A percentile compares a stretch with the other conserved stretches of the same genome.
Evolutionary conservation across 2,888 invertebrate genomes (phyloP).

Genomic region (Chrysomela aeneicollis): DNA sequence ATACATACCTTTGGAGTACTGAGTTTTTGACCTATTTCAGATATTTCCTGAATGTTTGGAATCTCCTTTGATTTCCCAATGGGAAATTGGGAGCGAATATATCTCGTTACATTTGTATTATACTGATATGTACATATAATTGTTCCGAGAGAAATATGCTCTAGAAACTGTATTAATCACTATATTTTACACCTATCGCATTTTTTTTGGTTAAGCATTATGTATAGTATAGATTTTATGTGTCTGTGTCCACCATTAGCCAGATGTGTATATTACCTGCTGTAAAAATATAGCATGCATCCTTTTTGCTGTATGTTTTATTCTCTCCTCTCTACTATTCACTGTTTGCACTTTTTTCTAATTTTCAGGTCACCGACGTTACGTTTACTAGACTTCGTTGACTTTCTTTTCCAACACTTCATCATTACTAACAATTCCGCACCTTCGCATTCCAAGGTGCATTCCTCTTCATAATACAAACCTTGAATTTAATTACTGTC

Average conservation of each 20-base stretch:
- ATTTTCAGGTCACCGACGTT: conserved; percentile 72
- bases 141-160: no score
- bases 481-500: no score
- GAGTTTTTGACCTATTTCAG: no score
- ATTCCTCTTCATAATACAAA: not conserved
- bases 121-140: no score
- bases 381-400: conserved; percentile 66
- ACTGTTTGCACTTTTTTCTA: conserved; percentile 59
- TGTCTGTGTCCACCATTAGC: conserved; percentile 30
- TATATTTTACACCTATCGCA: not conserved
- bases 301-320: conserved; percentile 47
- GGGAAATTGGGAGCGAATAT: no score
- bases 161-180: no score
- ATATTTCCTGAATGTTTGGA: no score
- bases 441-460: conserved; percentile 13
- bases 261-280: conserved; percentile 34
- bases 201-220: conserved; percentile 30
- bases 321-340: conserved; percentile 45
- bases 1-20: no score
- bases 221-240: conserved; percentile 31
- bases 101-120: no score
- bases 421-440: conserved; percentile 32
- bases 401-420: conserved; percentile 30
- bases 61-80: no score
- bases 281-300: conserved; percentile 53